Evolutionary conservation across 2,888 invertebrate species (phyloP).

Genomic region (Minunthozetes semirufus): DNA sequence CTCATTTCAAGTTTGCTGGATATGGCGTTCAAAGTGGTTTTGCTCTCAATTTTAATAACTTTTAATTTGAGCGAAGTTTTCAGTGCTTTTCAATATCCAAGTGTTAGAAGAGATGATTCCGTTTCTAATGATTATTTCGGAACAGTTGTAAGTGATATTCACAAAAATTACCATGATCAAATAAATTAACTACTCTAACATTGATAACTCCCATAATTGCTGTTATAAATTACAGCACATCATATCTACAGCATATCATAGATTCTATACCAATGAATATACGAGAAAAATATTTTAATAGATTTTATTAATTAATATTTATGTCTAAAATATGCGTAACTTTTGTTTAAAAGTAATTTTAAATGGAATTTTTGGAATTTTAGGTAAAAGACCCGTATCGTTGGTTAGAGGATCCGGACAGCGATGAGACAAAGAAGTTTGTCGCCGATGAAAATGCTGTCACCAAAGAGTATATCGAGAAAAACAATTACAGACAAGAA

Average conservation of each 20-base stretch:
- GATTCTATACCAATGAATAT: too few species aligned
- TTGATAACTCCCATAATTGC: too few species aligned
- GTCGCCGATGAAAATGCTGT: conserved; percentile 22
- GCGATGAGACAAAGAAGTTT: conserved; percentile 30
- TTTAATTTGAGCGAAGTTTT: background rate
- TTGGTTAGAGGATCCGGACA: conserved; percentile 33
- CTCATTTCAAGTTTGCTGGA: too few species aligned
- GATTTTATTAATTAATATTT: background rate
- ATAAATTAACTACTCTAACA: too few species aligned
- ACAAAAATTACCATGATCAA: background rate
- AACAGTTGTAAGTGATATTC: background rate
- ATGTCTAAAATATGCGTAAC: background rate
- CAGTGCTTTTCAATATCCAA: conserved; percentile 23
- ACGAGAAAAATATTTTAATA: too few species aligned
- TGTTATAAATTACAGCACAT: too few species aligned
- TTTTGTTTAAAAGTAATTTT: background rate
- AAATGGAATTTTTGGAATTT: background rate
- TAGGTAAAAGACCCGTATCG: conserved; percentile 30
- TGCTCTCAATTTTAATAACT: background rate
- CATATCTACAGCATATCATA: too few species aligned
- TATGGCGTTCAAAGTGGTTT: background rate
- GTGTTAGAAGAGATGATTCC: conserved; percentile 12
- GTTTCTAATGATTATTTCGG: conserved; percentile 23
- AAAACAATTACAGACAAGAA: conserved; percentile 2
- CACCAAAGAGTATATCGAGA: conserved; percentile 1